Evolutionary conservation across 2,797 vertebrate species (phyloP), one percentile per base, ranked within the genome.

Genomic region (Tinamus major): DNA sequence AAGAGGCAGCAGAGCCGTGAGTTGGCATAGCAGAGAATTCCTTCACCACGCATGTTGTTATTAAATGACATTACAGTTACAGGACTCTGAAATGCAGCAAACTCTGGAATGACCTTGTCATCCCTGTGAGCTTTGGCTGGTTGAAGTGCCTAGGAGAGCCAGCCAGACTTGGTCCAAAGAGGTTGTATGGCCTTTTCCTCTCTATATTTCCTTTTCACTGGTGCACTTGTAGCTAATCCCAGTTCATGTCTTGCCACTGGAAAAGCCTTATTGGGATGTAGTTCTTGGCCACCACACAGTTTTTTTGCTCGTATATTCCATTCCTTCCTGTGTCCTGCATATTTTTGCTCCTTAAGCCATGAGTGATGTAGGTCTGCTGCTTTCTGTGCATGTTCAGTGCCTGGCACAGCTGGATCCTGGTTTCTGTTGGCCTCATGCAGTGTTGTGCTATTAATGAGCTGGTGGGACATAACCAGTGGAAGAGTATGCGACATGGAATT

Each of bases 101-200:
- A 5, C 31, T 39, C 65, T 27, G 33, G 68, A 65, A 69, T 31
- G 2, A 23, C n/a, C 51, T 56, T 61, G 13, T 6, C 17, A 8
- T 0, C 5, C 39, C 0, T 3, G 29, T n/a, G 62, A 64, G 71
- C 61, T 71, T 55, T 16, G 29, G 15, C 37, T 76, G 74, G 23
- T 63, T 3, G 2, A 31, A 15, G 4, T 59, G 49, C 33, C 1
- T 3, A 1, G 2, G 49, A 6, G 37, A 39, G 29, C 21, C 49
- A 59, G 49, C 39, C 51, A 23, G 64, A 27, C 48, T 65, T 65
- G 33, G 59, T 18, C 14, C 9, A 12, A 41, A 33, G 49, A 39
- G 17, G 20, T 3, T 3, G 19, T 41, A 15, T 9, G 7, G 51
- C 41, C 61, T 65, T 65, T 41, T 46, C 33, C 23, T 33, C 7